These are phyloP conservation scores for Anisognathus igniventris DNA, from an alignment of 2,797 vertebrate species.

Conservation along the genomic window DNA sequence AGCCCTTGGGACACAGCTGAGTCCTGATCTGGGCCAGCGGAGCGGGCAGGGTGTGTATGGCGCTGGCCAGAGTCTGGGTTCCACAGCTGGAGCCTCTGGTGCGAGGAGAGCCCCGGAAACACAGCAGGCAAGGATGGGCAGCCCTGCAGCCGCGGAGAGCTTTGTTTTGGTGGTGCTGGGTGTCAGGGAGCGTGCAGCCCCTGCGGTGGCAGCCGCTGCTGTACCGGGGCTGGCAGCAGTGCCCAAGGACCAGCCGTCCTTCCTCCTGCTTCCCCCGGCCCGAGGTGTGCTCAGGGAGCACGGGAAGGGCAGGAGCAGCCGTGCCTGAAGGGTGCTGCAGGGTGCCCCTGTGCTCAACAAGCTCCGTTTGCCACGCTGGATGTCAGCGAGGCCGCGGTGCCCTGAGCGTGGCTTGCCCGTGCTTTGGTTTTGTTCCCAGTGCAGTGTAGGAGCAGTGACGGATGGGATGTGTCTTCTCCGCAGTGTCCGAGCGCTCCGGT, in stretches of 20 bases:
- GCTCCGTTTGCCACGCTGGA: background rate
- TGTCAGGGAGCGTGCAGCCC: accelerated
- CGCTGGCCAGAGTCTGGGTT: background rate
- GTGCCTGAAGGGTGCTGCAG: too few relatives aligned
- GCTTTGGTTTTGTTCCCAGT: background rate
- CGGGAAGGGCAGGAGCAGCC: too few relatives aligned
- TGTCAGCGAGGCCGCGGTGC: background rate
- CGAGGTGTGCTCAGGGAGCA: too few relatives aligned
- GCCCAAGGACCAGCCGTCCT: accelerated
- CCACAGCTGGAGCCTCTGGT: background rate
- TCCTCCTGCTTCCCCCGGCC: too few relatives aligned
- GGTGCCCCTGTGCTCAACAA: background rate
- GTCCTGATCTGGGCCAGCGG: background rate
- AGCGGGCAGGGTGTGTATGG: background rate
- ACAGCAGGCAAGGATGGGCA: accelerated
- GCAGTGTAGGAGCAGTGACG: background rate
- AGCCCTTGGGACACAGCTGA: background rate
- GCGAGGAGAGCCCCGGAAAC: background rate
- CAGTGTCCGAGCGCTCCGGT: background rate
- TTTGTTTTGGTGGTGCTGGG: accelerated
- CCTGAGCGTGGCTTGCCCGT: background rate
- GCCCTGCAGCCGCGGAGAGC: background rate
- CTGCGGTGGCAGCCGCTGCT: background rate
- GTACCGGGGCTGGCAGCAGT: background rate
- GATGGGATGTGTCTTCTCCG: background rate